These are phyloP conservation scores for Neogale vison DNA, from an alignment of 2,113 vertebrate species.

Conservation along the genomic window DNA sequence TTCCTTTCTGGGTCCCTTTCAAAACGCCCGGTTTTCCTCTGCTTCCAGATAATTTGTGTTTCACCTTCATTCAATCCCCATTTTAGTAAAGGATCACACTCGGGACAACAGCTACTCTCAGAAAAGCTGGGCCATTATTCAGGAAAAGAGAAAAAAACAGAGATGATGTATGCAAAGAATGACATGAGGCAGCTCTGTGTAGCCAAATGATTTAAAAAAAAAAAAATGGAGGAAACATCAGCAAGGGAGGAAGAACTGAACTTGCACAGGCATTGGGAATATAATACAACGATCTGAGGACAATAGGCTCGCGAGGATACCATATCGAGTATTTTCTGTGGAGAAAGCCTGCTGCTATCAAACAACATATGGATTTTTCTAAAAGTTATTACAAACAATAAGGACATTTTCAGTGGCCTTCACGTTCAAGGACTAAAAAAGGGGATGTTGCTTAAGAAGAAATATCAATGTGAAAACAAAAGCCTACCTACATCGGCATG, in stretches of 20 bases:
- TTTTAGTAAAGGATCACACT: slow-evolving; percentile 52
- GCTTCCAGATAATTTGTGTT: slow-evolving; percentile 52
- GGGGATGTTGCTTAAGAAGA: slow-evolving; percentile 14
- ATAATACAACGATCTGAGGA: neutral
- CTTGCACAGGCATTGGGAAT: neutral
- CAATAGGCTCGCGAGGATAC: neutral
- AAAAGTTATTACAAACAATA: slow-evolving; percentile 6
- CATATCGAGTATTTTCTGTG: neutral
- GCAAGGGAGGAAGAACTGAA: neutral
- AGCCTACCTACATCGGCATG: neutral
- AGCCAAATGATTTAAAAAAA: slow-evolving; percentile 17
- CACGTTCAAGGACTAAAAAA: neutral
- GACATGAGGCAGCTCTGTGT: slow-evolving; percentile 33
- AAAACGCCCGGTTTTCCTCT: slow-evolving; percentile 51
- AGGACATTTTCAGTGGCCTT: slow-evolving; percentile 7
- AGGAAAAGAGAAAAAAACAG: slow-evolving; percentile 42
- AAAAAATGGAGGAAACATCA: slow-evolving; percentile 26
- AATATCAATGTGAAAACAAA: slow-evolving; percentile 31
- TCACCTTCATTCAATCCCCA: slow-evolving; percentile 54
- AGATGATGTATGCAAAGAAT: slow-evolving; percentile 43
- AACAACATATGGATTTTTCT: neutral
- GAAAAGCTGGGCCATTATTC: slow-evolving; percentile 55
- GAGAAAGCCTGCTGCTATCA: neutral
- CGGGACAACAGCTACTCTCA: slow-evolving; percentile 34
- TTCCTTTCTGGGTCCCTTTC: slow-evolving; percentile 53